Evolutionary conservation across 2,113 vertebrate genomes (phyloP).

Genomic region (Stictonetta naevosa): DNA sequence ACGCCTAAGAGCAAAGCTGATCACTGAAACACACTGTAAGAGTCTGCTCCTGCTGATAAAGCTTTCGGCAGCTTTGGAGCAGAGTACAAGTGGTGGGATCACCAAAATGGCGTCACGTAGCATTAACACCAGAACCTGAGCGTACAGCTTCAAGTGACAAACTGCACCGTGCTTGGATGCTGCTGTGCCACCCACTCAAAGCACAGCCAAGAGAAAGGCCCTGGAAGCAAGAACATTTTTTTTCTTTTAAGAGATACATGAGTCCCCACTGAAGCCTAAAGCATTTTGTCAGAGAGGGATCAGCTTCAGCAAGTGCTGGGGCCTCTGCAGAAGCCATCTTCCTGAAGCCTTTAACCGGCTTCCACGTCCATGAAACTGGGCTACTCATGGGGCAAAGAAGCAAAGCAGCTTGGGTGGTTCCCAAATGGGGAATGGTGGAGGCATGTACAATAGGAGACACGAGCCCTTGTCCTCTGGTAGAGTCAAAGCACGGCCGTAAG

Average conservation of each 20-base stretch:
- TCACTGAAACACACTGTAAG: not conserved
- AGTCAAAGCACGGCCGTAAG: not conserved
- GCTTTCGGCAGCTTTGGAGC: not conserved
- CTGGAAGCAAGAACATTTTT: not conserved
- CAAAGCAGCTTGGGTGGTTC: not conserved
- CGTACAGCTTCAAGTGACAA: not conserved
- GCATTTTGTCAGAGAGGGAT: not conserved
- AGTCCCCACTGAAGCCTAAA: not conserved
- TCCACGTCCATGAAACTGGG: not conserved
- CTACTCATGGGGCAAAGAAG: not conserved
- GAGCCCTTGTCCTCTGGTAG: not conserved
- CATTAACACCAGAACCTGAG: not conserved
- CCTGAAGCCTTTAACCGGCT: not conserved
- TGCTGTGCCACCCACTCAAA: not conserved
- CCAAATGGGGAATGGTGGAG: not conserved
- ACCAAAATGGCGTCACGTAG: not conserved
- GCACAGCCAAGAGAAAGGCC: not conserved
- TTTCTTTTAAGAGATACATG: not conserved
- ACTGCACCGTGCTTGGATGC: not conserved
- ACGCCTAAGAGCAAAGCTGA: not conserved
- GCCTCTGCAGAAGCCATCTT: too few relatives aligned
- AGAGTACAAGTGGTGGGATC: fast-evolving
- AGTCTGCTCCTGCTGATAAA: not conserved
- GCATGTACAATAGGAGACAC: not conserved
- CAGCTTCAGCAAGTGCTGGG: not conserved